A percentile compares a stretch with the other conserved stretches of the same genome.
Evolutionary conservation across 2,888 invertebrate species (phyloP).

Genomic region (Synanthedon myopaeformis): DNA sequence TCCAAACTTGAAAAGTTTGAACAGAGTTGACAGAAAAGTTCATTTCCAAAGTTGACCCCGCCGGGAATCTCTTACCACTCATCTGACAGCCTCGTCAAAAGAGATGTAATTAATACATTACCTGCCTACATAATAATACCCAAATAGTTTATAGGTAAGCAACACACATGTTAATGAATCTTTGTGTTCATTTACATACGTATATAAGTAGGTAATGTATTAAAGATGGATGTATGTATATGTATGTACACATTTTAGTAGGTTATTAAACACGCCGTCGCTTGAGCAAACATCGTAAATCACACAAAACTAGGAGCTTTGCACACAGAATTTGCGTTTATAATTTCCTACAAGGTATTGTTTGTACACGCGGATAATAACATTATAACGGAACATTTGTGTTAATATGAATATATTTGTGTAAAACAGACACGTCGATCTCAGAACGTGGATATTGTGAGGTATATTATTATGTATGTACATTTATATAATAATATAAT

Average conservation of each 20-base stretch:
- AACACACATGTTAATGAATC: constrained; percentile 27
- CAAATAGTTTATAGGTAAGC: not conserved
- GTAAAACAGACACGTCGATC: not conserved
- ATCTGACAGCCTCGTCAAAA: no score
- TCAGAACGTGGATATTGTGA: not conserved
- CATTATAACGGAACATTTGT: constrained; percentile 7
- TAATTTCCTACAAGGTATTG: constrained; percentile 11
- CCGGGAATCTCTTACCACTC: no score
- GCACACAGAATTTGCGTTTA: constrained; percentile 50
- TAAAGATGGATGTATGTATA: constrained; percentile 22
- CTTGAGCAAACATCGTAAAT: constrained; percentile 54
- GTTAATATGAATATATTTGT: not conserved
- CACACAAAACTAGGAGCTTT: constrained; percentile 47
- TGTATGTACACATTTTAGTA: constrained; percentile 35
- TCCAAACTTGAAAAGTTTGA: no score
- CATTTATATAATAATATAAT: no score
- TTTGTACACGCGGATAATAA: constrained; percentile 14
- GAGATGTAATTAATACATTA: no score
- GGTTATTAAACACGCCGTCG: constrained; percentile 51
- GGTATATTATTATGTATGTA: no score
- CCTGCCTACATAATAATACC: not conserved
- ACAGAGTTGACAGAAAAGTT: no score
- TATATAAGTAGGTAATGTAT: constrained; percentile 14
- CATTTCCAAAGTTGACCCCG: no score
- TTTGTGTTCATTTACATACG: constrained; percentile 30